These are phyloP conservation scores for Pseudomyrmex pallidus DNA, from an alignment of 1,140 invertebrate species.

Conservation along the genomic window DNA sequence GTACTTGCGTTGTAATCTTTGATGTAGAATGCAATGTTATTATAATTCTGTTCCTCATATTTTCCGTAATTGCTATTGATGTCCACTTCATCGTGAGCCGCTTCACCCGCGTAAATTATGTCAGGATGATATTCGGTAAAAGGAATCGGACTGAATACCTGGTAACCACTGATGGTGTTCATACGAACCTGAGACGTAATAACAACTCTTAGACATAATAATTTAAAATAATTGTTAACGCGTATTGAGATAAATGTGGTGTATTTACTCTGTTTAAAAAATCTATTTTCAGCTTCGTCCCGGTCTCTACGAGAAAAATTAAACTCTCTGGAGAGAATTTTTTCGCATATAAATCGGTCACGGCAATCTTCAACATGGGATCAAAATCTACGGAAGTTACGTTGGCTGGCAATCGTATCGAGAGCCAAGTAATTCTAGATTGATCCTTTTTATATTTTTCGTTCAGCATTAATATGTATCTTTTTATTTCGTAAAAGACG, in stretches of 20 bases:
- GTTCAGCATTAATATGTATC: slow-evolving; percentile 87
- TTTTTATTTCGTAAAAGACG: slow-evolving; percentile 88
- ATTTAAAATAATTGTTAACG: slow-evolving; percentile 19
- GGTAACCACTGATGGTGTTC: slow-evolving; percentile 93
- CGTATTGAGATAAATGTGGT: slow-evolving; percentile 8
- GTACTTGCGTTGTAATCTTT: slow-evolving; percentile 91
- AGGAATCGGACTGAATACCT: slow-evolving; percentile 93
- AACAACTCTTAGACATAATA: background rate
- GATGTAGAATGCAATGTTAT: slow-evolving; percentile 92
- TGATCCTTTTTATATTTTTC: slow-evolving; percentile 90
- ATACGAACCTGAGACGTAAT: slow-evolving; percentile 88
- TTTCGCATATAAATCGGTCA: slow-evolving; percentile 89
- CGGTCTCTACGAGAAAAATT: slow-evolving; percentile 88
- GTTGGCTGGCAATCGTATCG: slow-evolving; percentile 87
- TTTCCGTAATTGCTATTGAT: slow-evolving; percentile 92
- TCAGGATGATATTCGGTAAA: slow-evolving; percentile 91
- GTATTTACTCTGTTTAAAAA: slow-evolving; percentile 92
- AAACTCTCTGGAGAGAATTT: slow-evolving; percentile 90
- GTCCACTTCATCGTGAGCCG: slow-evolving; percentile 88
- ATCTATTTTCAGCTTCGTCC: slow-evolving; percentile 90
- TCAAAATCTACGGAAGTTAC: slow-evolving; percentile 74
- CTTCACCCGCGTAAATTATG: slow-evolving; percentile 86
- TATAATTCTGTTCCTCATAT: slow-evolving; percentile 90
- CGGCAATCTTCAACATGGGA: slow-evolving; percentile 87
- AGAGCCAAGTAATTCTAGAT: slow-evolving; percentile 90